A percentile compares a stretch with the other conserved stretches of the same genome.
These are phyloP conservation scores for Epistrophe grossulariae DNA, from an alignment of 2,888 invertebrate genomes.

Conservation along the genomic window DNA sequence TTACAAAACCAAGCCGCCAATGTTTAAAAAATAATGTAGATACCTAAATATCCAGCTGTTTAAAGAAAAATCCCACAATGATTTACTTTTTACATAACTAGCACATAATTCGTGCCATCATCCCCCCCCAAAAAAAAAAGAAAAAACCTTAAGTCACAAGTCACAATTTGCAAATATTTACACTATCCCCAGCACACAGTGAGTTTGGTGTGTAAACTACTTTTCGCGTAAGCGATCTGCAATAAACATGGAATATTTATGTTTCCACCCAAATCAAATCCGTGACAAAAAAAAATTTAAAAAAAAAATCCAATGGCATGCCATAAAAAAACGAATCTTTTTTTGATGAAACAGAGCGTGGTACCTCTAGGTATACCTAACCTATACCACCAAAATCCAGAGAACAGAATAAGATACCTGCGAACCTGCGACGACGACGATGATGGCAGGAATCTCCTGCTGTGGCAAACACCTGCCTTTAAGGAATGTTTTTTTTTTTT, in stretches of 20 bases:
- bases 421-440: background rate
- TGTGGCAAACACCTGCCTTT: constrained; percentile 69
- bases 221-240: constrained; percentile 39
- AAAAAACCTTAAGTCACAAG: constrained; percentile 26
- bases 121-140: background rate
- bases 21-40: background rate
- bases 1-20: background rate
- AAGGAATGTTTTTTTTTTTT: constrained; percentile 60
- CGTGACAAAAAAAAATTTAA: background rate
- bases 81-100: constrained; percentile 16
- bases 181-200: constrained; percentile 25
- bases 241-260: constrained; percentile 70
- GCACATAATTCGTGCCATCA: background rate
- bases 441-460: constrained; percentile 52
- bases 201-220: constrained; percentile 17
- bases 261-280: constrained; percentile 48
- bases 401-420: background rate
- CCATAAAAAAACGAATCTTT: constrained; percentile 5
- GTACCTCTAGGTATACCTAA: background rate
- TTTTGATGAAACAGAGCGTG: background rate
- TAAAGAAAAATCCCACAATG: constrained; percentile 5
- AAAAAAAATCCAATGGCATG: constrained; percentile 43
- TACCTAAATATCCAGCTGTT: background rate
- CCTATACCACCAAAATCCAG: constrained; percentile 17
- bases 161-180: constrained; percentile 64